A percentile compares a stretch with the other conserved stretches of the same genome.
Conservation (phyloP, 2,888 invertebrate species). For the Heteromurus nitidus region DNA sequence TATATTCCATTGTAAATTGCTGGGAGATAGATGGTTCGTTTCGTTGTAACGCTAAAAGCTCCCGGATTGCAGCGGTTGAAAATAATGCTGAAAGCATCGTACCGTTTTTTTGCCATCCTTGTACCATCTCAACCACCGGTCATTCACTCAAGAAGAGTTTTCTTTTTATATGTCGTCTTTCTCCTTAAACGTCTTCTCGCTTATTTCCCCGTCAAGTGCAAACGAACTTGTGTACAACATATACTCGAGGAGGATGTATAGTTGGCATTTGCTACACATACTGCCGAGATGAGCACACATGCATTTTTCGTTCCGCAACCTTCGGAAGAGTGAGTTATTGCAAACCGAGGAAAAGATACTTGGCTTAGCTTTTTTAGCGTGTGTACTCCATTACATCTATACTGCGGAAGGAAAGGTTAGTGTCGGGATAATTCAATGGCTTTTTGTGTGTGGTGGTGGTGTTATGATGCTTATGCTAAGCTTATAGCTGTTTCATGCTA, state of each 20-base stretch:
- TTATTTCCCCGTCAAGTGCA: slow-evolving; percentile 5
- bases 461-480: neutral
- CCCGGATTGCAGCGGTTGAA: slow-evolving; percentile 3
- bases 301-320: neutral
- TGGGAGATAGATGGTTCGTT: neutral
- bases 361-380: neutral
- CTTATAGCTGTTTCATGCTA: neutral
- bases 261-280: neutral
- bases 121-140: neutral
- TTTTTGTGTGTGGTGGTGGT: no score
- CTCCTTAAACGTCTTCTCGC: no score
- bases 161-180: slow-evolving; percentile 3
- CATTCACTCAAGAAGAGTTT: slow-evolving; percentile 13
- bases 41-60: neutral
- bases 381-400: neutral
- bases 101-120: neutral
- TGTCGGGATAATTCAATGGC: slow-evolving; percentile 14
- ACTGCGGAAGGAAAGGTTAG: slow-evolving; percentile 37
- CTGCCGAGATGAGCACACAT: neutral
- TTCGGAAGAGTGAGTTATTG: slow-evolving; percentile 14
- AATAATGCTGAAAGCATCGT: neutral
- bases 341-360: neutral
- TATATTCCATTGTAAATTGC: neutral
- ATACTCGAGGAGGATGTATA: neutral
- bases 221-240: slow-evolving; percentile 1